These are phyloP conservation scores for Drosophila diplacantha DNA, from an alignment of 2,888 invertebrate genomes.

Conservation along the genomic window DNA sequence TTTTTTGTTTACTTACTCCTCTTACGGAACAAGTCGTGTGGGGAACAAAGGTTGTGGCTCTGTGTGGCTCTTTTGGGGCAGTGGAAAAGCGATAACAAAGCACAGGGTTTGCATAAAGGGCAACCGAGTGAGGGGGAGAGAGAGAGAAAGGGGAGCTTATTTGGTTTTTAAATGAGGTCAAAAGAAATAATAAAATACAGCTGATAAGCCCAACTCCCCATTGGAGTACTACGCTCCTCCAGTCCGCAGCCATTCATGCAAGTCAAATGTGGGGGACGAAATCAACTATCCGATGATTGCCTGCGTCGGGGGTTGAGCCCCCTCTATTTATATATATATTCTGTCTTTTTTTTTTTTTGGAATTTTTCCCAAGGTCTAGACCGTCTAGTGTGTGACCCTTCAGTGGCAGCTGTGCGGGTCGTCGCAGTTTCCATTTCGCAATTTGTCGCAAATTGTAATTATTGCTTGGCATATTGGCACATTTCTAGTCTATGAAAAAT, in stretches of 20 bases:
- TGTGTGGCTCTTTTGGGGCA: slow-evolving; percentile 32
- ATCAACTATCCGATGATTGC: slow-evolving; percentile 35
- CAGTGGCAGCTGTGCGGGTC: slow-evolving; percentile 43
- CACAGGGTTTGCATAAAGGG: slow-evolving; percentile 47
- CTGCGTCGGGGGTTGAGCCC: slow-evolving; percentile 32
- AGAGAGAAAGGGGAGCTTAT: slow-evolving; percentile 48
- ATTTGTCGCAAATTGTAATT: slow-evolving; percentile 26
- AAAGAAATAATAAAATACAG: slow-evolving; percentile 62
- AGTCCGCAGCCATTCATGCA: slow-evolving; percentile 19
- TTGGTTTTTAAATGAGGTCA: slow-evolving; percentile 71
- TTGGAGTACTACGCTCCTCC: neutral
- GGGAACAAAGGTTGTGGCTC: slow-evolving; percentile 46
- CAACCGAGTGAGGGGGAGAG: slow-evolving; percentile 17
- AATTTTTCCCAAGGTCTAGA: slow-evolving; percentile 47
- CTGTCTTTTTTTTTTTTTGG: neutral
- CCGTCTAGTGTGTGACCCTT: slow-evolving; percentile 38
- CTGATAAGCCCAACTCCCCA: slow-evolving; percentile 31
- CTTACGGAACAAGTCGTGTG: slow-evolving; percentile 11
- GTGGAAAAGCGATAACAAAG: slow-evolving; percentile 47
- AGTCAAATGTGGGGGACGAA: slow-evolving; percentile 35
- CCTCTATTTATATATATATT: neutral
- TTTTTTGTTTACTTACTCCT: slow-evolving; percentile 29
- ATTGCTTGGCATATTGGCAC: slow-evolving; percentile 2
- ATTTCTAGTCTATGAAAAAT: slow-evolving; percentile 49
- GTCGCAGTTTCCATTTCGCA: slow-evolving; percentile 15